Evolutionary conservation across 2,113 vertebrate genomes (phyloP), one percentile per base, ranked within the genome.

Genomic region (Hemibagrus wyckioides): DNA sequence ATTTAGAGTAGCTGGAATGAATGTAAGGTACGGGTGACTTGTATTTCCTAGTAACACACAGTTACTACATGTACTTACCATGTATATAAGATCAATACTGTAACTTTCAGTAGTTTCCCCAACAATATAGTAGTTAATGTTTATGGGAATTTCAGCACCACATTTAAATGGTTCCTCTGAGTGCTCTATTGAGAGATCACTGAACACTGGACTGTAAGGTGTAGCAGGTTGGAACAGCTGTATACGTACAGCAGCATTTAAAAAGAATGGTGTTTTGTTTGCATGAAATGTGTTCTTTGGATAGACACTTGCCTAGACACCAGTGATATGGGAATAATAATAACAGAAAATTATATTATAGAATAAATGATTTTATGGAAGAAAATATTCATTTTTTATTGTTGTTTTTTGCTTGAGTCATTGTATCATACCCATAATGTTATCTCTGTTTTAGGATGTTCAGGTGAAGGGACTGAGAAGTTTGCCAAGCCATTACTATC

Each of bases 41-140:
- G 30, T 33, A 21, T 33, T 36, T 17, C 2, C 23, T 75, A 28
- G 3, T 28, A 41, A 23, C 54, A n/a, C 39, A 85, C 9, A 39
- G 4, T 39, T 8, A 71, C 25, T 79, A 44, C 36, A 67, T 15
- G 14, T 69, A 69, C 95, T 92, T 84, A 95, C 95, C 92, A 93
- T 86, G 88, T 93, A 94, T 4, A 94, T 90, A 28, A 95, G 1
- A n/a, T 92, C 89, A 50, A 91, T 82, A 3, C 56, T 56, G 30
- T 87, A 90, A 17, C 59, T 44, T 30, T 82, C 50, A 50, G 10
- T 9, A 0, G 61, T 86, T 82, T 96, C 94, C 63, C 92, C 92
- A 21, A 91, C 87, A 17, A 95, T 52, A 2, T 86, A 87, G 83
- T 94, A 95, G 9, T 84, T 50, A 85, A 95, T 83, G 28, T 36